Conservation (phyloP, 2,113 vertebrate species). For the Rousettus leschenaultii region DNA sequence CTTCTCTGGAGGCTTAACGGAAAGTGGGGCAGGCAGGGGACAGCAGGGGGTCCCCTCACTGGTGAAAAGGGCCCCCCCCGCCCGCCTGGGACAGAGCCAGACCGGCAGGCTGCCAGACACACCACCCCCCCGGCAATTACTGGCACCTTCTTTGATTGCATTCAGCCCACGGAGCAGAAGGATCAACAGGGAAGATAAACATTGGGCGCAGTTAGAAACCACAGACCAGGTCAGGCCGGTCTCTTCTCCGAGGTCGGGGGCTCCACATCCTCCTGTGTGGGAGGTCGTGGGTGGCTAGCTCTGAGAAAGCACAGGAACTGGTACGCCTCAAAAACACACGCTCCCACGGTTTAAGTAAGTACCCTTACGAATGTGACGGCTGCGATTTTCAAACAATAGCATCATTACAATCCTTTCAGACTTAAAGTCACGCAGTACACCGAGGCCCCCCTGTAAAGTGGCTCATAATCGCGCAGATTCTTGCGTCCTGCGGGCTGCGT, state of each 20-base stretch:
- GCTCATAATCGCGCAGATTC: background rate
- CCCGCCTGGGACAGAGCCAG: no score
- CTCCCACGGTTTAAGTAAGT: background rate
- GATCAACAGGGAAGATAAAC: no score
- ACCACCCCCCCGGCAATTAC: background rate
- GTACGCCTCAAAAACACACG: background rate
- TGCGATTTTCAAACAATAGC: background rate
- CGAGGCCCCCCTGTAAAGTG: accelerated
- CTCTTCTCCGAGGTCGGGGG: background rate
- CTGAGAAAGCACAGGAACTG: background rate
- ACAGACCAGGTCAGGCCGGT: accelerated
- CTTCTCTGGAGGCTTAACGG: background rate
- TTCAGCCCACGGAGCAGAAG: background rate
- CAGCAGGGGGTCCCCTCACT: background rate
- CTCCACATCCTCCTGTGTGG: accelerated
- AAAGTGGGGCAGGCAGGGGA: background rate
- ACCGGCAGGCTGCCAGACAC: no score
- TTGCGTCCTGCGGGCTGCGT: background rate
- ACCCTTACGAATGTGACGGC: background rate
- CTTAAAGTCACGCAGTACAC: no score
- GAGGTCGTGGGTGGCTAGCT: background rate
- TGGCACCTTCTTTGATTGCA: background rate
- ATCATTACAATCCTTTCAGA: background rate
- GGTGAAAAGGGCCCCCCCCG: background rate
- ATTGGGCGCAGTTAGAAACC: background rate